These are phyloP conservation scores for Homalodisca vitripennis DNA, from an alignment of 1,140 invertebrate genomes.

Conservation along the genomic window DNA sequence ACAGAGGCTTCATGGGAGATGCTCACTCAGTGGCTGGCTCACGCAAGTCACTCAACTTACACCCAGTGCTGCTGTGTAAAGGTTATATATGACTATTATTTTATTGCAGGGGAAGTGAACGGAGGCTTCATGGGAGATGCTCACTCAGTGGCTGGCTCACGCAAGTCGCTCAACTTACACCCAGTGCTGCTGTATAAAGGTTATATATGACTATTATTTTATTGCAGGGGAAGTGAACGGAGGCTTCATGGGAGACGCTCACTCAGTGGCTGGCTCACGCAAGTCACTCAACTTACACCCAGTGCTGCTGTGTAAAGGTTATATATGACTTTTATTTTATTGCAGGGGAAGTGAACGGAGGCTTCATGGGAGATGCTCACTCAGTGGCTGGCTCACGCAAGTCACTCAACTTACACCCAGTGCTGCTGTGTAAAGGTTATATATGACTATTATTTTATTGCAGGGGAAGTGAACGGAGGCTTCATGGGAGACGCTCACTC, in stretches of 20 bases:
- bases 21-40: constrained; percentile 77
- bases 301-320: no score
- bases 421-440: constrained; percentile 54
- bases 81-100: no score
- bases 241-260: constrained; percentile 75
- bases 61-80: constrained; percentile 86
- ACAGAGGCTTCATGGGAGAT: constrained; percentile 78
- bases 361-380: constrained; percentile 75
- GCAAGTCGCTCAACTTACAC: constrained; percentile 82
- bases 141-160: constrained; percentile 75
- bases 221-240: constrained; percentile 84
- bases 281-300: constrained; percentile 85
- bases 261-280: constrained; percentile 76
- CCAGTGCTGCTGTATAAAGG: constrained; percentile 81
- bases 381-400: constrained; percentile 81
- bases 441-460: constrained; percentile 33
- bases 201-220: no score
- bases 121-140: constrained; percentile 78
- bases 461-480: constrained; percentile 84
- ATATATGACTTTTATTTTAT: no score
- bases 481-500: constrained; percentile 80
- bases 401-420: constrained; percentile 81
- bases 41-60: constrained; percentile 78
- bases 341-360: constrained; percentile 84
- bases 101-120: constrained; percentile 84